Conservation (phyloP, 2,888 invertebrate genomes). For the Agrypnus murinus region DNA sequence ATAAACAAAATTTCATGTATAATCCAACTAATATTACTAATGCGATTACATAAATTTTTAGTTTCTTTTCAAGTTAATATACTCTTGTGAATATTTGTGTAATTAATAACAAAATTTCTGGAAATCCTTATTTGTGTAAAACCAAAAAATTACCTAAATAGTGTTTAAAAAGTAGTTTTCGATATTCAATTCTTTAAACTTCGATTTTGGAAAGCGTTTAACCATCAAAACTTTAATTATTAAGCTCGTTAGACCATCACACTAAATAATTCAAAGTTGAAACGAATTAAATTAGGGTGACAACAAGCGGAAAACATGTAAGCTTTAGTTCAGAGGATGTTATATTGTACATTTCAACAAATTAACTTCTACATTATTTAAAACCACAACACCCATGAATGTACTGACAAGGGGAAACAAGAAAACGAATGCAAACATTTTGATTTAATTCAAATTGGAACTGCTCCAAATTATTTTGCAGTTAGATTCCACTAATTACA, state of each 20-base stretch:
- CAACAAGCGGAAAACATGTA: constrained; percentile 1
- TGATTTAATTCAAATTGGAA: constrained; percentile 5
- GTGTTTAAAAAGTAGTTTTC: too few relatives aligned
- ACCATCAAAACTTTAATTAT: too few relatives aligned
- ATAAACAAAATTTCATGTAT: too few relatives aligned
- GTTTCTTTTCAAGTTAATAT: too few relatives aligned
- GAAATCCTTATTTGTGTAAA: too few relatives aligned
- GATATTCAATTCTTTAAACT: too few relatives aligned
- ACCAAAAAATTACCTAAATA: too few relatives aligned
- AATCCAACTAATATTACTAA: too few relatives aligned
- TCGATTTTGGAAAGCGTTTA: too few relatives aligned
- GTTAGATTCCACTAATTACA: constrained; percentile 9
- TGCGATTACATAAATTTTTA: too few relatives aligned
- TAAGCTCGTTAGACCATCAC: background rate
- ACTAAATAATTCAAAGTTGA: constrained; percentile 2
- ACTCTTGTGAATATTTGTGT: too few relatives aligned
- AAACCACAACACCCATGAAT: background rate
- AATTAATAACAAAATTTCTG: too few relatives aligned
- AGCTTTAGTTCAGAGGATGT: constrained; percentile 5
- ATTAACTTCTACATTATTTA: constrained; percentile 6
- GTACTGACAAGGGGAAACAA: background rate
- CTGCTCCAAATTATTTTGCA: constrained; percentile 5
- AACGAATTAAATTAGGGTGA: constrained; percentile 2
- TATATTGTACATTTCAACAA: constrained; percentile 16
- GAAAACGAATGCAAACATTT: background rate